Evolutionary conservation across 1,140 invertebrate genomes (phyloP).

Genomic region (Aplysia californica): DNA sequence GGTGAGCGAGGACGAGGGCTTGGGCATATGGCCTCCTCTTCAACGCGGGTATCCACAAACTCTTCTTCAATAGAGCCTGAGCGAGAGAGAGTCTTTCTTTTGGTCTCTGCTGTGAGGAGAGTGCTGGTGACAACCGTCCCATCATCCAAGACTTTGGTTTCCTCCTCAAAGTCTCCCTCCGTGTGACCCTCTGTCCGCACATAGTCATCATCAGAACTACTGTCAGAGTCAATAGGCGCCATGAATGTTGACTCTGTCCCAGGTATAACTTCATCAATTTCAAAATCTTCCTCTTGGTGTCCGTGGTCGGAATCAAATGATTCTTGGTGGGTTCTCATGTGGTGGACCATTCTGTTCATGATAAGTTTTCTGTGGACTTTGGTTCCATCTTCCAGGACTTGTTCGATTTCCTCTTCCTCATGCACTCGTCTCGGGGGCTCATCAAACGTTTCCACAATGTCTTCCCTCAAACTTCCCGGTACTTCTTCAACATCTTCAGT

Average conservation of each 20-base stretch:
- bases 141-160: conserved; percentile 52
- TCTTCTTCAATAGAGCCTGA: conserved; percentile 44
- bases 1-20: conserved; percentile 32
- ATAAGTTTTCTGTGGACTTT: conserved; percentile 52
- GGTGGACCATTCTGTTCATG: conserved; percentile 52
- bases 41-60: conserved; percentile 14
- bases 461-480: conserved; percentile 40
- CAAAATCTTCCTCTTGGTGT: conserved; percentile 38
- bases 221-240: conserved; percentile 24
- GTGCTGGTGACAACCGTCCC: conserved; percentile 51
- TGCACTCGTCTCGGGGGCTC: conserved; percentile 54
- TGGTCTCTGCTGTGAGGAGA: conserved; percentile 41
- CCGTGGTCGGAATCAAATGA: conserved; percentile 50
- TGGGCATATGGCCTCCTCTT: conserved; percentile 37
- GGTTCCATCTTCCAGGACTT: conserved; percentile 58
- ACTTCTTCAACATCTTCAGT: conserved; percentile 36
- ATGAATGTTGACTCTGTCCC: conserved; percentile 57
- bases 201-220: conserved; percentile 41
- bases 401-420: conserved; percentile 60
- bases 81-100: conserved; percentile 30
- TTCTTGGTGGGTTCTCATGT: conserved; percentile 49
- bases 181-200: conserved; percentile 21
- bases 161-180: conserved; percentile 41
- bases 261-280: conserved; percentile 59
- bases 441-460: conserved; percentile 59